Evolutionary conservation across 1,140 invertebrate species (phyloP).

Genomic region (Ooceraea biroi): DNA sequence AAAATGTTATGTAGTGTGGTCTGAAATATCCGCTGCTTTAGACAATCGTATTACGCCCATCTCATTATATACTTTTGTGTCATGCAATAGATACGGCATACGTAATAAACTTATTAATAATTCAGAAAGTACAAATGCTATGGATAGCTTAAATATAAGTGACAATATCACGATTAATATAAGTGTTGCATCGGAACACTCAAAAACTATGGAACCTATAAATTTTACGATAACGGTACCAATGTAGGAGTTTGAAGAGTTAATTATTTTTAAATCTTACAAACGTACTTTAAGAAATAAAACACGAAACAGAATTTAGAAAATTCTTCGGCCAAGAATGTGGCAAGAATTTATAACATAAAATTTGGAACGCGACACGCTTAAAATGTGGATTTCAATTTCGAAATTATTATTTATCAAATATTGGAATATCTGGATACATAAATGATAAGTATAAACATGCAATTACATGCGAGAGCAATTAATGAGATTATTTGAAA

Average conservation of each 20-base stretch:
- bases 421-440: neutral
- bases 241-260: neutral
- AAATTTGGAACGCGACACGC: neutral
- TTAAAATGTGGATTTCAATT: conserved; percentile 10
- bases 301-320: neutral
- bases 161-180: neutral
- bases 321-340: conserved; percentile 1
- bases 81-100: conserved; percentile 9
- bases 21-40: neutral
- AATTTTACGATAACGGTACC: conserved; percentile 3
- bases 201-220: neutral
- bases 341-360: conserved; percentile 8
- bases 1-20: neutral
- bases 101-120: conserved; percentile 11
- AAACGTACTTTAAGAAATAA: neutral
- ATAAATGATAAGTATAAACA: conserved; percentile 8
- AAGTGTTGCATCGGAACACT: neutral
- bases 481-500: no score
- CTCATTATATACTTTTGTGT: neutral
- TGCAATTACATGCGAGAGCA: no score
- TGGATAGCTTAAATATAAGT: neutral
- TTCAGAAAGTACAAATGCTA: no score
- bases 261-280: conserved; percentile 3
- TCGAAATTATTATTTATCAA: conserved; percentile 2
- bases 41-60: neutral